These are phyloP conservation scores for Tragulus kanchil DNA, from an alignment of 2,113 vertebrate genomes.

Conservation along the genomic window DNA sequence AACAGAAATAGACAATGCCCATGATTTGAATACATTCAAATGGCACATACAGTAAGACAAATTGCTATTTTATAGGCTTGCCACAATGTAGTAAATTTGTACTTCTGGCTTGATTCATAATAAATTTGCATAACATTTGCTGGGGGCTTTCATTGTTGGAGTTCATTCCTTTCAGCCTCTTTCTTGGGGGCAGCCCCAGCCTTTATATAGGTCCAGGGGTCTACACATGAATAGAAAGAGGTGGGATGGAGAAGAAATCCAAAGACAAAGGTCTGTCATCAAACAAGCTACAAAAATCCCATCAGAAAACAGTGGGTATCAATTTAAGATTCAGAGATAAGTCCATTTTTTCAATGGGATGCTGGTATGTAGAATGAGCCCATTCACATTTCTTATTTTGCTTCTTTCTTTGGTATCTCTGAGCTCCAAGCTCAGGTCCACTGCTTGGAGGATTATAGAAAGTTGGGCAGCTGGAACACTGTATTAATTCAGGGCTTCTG, in stretches of 20 bases:
- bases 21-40: conserved; percentile 85
- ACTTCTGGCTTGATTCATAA: conserved; percentile 85
- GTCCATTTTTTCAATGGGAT: conserved; percentile 35
- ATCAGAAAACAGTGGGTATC: conserved; percentile 55
- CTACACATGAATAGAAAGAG: conserved; percentile 66
- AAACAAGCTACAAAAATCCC: conserved; percentile 63
- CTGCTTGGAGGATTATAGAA: neutral
- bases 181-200: conserved; percentile 73
- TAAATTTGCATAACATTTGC: conserved; percentile 87
- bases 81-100: conserved; percentile 85
- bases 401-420: neutral
- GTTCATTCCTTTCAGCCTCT: conserved; percentile 81
- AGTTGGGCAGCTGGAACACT: neutral
- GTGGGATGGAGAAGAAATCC: conserved; percentile 57
- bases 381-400: neutral
- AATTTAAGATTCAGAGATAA: conserved; percentile 60
- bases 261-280: conserved; percentile 78
- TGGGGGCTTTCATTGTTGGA: conserved; percentile 81
- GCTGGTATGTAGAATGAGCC: neutral
- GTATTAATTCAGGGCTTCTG: conserved; percentile 34
- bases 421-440: neutral
- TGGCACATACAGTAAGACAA: conserved; percentile 83
- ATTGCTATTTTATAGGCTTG: conserved; percentile 85
- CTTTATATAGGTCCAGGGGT: conserved; percentile 73
- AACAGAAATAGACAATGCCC: conserved; percentile 85